Evolutionary conservation across 2,113 vertebrate species (phyloP).

Genomic region (Lophochroa leadbeateri): DNA sequence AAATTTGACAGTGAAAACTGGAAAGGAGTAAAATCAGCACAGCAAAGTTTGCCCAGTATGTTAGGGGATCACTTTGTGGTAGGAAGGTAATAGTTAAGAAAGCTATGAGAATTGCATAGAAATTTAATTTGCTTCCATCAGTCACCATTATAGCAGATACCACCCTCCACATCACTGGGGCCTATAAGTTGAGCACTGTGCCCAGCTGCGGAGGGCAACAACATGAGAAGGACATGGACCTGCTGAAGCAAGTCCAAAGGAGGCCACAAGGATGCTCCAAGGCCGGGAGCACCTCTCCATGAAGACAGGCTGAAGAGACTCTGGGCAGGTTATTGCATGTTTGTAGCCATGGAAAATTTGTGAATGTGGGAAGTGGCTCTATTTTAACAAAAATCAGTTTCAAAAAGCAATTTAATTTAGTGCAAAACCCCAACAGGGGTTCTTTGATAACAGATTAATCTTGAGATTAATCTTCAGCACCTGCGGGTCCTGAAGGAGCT

Average conservation of each 20-base stretch:
- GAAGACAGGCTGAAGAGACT: too few species aligned
- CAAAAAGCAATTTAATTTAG: neutral
- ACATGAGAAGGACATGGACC: too few species aligned
- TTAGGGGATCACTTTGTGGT: neutral
- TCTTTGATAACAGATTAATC: neutral
- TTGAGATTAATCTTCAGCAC: neutral
- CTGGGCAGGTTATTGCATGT: neutral
- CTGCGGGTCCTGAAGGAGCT: too few species aligned
- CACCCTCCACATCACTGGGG: accelerated
- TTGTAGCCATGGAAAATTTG: neutral
- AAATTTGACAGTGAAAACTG: neutral
- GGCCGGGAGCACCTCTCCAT: too few species aligned
- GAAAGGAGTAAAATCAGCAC: neutral
- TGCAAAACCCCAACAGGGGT: neutral
- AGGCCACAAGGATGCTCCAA: too few species aligned
- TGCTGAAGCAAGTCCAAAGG: too few species aligned
- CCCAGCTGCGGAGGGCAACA: too few species aligned
- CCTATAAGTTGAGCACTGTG: neutral
- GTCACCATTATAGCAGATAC: neutral
- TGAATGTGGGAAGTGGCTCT: neutral
- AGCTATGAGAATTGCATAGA: neutral
- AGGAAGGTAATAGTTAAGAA: neutral
- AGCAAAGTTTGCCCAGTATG: neutral
- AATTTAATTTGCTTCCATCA: neutral
- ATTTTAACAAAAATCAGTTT: neutral